Base-by-base conservation (phyloP, 2,113 vertebrate species). In the Cheirogaleus medius region DNA sequence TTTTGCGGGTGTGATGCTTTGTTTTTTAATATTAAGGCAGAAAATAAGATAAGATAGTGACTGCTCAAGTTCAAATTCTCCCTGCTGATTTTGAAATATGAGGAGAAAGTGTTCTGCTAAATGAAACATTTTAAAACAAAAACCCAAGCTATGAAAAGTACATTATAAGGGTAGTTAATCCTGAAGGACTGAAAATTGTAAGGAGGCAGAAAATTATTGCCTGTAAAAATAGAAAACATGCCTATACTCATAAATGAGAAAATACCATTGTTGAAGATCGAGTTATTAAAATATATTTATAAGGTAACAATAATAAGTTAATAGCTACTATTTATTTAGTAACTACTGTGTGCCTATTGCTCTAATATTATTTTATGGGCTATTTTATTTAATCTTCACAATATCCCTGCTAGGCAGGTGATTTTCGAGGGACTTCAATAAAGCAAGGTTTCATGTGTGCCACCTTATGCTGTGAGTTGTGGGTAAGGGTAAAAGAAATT, bases 91-190 rank as follows among this genome's bases (percentile, higher is more conserved):
- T 10, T 90, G n/a, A 94, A 96, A 63, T 37, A 71, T 25, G 49
- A 81, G 25, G 77, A 84, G n/a, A 89, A 84, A 87, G 6, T 12
- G 0, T 47, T 86, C 2, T 92, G 8, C 13, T 77, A 63, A 95
- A 54, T 74, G 34, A 18, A 90, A 95, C 20, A 63, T 92, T 95
- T 90, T 82, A 60, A 73, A 90, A 56, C 60, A 82, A 92, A 91
- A 97, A 74, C 1, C 1, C 23, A 96, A 66, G 17, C 39, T 29
- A 42, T 91, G 63, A 64, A 89, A 97, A 94, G 25, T 6, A 71
- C 39, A 63, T 94, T 90, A 82, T 25, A 64, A 96, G n/a, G 60
- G 49, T 21, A 95, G 29, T 91, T 87, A 97, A 95, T 82, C 8
- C 20, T 77, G 32, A 90, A 82, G 13, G 27, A 32, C 15, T 71